Base-by-base conservation (phyloP, 1,140 invertebrate species). In the Gerris buenoi region DNA sequence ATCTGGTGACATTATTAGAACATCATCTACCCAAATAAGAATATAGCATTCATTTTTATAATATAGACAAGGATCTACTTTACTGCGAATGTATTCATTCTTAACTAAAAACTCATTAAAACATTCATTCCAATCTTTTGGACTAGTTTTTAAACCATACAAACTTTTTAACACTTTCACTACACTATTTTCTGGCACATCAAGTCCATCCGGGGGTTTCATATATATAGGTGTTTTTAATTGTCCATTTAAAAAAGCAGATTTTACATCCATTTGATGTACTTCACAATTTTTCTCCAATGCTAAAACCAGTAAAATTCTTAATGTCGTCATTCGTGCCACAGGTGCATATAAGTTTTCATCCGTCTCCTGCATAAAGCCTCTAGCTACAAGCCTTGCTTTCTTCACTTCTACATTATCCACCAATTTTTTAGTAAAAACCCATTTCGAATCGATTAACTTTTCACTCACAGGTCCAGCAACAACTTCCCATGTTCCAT, bases 331-430 rank as follows among this genome's bases (percentile, higher is more conserved):
- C 33, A 46, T 10, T 46, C 18, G 5, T 5, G 33, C 33, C 5
- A 46, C 33, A 18, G 33, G 33, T 10, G 33, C 5, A 46, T 46
- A 46, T 46, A 46, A 10, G 5, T 46, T 18, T 46, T 5, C 5
- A 46, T 10, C 33, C 5, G 5, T 18, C 5, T 46, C 18, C 33
- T 46, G 33, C 5, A 46, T 5, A 69, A 71, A 79, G 1, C 76
- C 76, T 69, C 72, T 69, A 25, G 74, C 74, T n/a, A 78, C 75
- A 18, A 78, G 68, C 25, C 75, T 29, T 3, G 76, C 75, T 71
- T 77, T 79, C 18, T 65, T 25, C 18, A 64, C 18, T n/a, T n/a
- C n/a, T 25, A 14, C 10, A 25, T 64, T 25, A 2, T 27, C 27
- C 2, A 14, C 63, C 13, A 5, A 25, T 27, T 64, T 27, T 22